Evolutionary conservation across 2,888 invertebrate genomes (phyloP).

Genomic region (Brenthis ino): DNA sequence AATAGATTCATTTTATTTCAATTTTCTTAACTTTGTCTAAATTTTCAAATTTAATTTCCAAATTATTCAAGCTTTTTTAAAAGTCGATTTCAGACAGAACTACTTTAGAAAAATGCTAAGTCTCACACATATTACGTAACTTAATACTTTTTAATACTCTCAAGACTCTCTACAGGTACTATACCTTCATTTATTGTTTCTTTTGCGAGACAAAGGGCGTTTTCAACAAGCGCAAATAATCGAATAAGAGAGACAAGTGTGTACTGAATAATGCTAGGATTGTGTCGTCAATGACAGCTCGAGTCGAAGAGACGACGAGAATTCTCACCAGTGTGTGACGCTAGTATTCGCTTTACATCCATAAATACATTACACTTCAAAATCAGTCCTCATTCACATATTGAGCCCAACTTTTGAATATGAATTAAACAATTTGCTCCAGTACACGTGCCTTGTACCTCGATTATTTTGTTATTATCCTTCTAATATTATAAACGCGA

Average conservation of each 20-base stretch:
- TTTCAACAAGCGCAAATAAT: background rate
- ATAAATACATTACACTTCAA: constrained; percentile 10
- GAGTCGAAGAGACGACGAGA: constrained; percentile 1
- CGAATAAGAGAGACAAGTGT: constrained; percentile 7
- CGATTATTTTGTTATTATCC: too few species aligned
- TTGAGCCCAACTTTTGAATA: constrained; percentile 2
- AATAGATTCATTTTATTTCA: too few species aligned
- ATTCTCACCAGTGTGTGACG: background rate
- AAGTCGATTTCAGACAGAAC: too few species aligned
- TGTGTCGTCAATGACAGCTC: constrained; percentile 1
- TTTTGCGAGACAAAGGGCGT: background rate
- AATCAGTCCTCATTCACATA: constrained; percentile 4
- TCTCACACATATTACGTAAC: too few species aligned
- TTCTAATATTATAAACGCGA: too few species aligned
- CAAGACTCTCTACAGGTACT: background rate
- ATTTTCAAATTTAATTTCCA: too few species aligned
- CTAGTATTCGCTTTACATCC: background rate
- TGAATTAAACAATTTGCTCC: background rate
- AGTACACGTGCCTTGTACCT: too few species aligned
- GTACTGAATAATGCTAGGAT: constrained; percentile 5
- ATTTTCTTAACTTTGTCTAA: too few species aligned
- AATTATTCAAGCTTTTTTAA: too few species aligned
- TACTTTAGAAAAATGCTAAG: too few species aligned
- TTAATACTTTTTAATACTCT: too few species aligned
- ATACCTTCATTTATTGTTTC: background rate